Base-by-base conservation (phyloP, 30 jellyfish, hydroid and myxozoan species). In the Haliclystus octoradiatus region DNA sequence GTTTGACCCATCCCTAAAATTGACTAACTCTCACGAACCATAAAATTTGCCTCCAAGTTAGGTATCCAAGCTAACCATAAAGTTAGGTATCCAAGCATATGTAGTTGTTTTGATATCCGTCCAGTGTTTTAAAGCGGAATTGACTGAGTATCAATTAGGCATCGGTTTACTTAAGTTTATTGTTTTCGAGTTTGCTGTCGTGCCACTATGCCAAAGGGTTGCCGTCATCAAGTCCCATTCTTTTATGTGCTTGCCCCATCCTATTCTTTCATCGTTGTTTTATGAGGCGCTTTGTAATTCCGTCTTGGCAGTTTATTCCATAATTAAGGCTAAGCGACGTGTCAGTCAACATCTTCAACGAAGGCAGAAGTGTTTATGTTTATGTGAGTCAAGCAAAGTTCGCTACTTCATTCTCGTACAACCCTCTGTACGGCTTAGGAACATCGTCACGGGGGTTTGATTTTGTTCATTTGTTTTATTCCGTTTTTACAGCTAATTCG, bases 341-440 rank as follows among this genome's bases (percentile, higher is more conserved):
- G 57, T 40, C 57, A 40, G 57, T 40, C 57, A 40, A 40, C 57
- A 40, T 40, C 57, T 19, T 40, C 57, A 40, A 40, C 57, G 9
- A 9, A 40, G 14, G 57, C 57, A 9, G 57, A 19, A 9, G 57
- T 19, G n/a, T n/a, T n/a, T n/a, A n/a, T 40, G 14, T 40, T 9
- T 40, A 19, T 40, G 9, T 40, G 57, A 5, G 14, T 40, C 57
- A 5, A 9, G 19, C 57, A 40, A 19, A 40, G 14, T 40, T 40
- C 57, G 9, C 57, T 19, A 19, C 19, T 40, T 40, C 14, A 5
- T 40, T 19, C 19, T 19, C 9, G 9, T 40, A 19, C 57, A 40
- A 19, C 57, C 57, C 57, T n/a, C n/a, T n/a, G n/a, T n/a, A n/a
- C n/a, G n/a, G n/a, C n/a, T n/a, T n/a, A n/a, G n/a, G n/a, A n/a